phyloP scores from a whole-genome alignment of 2,888 invertebrate species.

The Oscheius onirici region DNA sequence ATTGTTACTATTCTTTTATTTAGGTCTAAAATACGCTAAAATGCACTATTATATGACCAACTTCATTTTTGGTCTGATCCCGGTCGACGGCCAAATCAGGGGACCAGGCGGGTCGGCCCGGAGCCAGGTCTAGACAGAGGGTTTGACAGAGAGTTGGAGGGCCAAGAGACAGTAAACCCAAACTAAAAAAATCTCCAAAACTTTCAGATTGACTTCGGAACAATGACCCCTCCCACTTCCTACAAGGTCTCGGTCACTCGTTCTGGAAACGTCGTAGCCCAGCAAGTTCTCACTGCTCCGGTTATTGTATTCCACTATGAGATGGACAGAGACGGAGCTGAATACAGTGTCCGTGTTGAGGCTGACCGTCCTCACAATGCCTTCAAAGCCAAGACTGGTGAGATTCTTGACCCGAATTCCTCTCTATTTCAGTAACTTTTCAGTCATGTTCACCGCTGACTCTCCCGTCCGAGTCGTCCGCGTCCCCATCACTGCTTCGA shows the following conservation, averaged over 20 bases:
- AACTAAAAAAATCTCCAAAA: too few relatives aligned
- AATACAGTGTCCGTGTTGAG: conserved; percentile 50
- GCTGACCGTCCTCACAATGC: conserved; percentile 41
- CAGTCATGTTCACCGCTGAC: conserved; percentile 41
- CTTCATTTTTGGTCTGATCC: too few relatives aligned
- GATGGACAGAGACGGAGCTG: conserved; percentile 39
- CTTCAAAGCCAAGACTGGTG: conserved; percentile 47
- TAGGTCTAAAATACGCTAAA: too few relatives aligned
- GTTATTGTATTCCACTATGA: conserved; percentile 45
- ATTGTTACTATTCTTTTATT: too few relatives aligned
- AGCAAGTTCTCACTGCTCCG: conserved; percentile 37
- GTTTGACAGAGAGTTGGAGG: too few relatives aligned
- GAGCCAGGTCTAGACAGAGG: too few relatives aligned
- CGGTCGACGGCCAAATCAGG: too few relatives aligned
- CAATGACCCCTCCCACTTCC: not conserved
- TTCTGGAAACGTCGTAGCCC: conserved; percentile 31
- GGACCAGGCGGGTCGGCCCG: too few relatives aligned
- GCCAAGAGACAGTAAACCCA: too few relatives aligned
- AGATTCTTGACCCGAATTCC: not conserved
- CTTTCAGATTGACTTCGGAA: conserved; percentile 29
- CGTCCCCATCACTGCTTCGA: conserved; percentile 41
- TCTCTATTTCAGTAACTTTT: too few relatives aligned
- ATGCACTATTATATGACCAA: too few relatives aligned
- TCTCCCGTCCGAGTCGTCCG: conserved; percentile 47
- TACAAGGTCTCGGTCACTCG: conserved; percentile 29